Conservation (phyloP, 2,797 vertebrate genomes). For the Falco peregrinus region DNA sequence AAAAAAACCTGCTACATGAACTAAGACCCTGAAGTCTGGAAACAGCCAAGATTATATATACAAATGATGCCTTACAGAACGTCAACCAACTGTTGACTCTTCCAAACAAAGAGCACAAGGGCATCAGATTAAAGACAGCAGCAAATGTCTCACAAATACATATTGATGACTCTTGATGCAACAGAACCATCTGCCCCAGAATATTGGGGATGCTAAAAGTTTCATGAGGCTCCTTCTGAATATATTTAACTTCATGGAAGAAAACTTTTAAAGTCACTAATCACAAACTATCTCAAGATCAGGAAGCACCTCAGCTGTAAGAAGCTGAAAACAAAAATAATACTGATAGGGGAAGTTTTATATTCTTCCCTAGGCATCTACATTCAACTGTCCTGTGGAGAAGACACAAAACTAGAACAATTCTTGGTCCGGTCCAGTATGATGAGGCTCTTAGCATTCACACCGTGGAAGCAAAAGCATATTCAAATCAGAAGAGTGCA, state of each 20-base stretch:
- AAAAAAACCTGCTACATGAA: background rate
- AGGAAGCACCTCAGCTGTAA: background rate
- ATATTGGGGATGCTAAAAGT: background rate
- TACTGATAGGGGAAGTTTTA: background rate
- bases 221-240: background rate
- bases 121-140: background rate
- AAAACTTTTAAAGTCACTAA: background rate
- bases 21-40: background rate
- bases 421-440: background rate
- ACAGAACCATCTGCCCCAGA: background rate
- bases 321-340: background rate
- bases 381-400: background rate
- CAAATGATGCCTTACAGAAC: background rate
- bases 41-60: background rate
- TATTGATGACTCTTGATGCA: background rate
- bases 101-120: background rate
- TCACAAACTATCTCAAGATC: background rate
- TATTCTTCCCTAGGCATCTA: background rate
- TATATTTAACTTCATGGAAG: background rate
- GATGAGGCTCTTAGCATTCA: background rate
- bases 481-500: background rate
- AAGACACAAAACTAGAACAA: background rate
- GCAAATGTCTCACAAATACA: background rate
- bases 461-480: background rate
- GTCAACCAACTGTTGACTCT: background rate